Evolutionary conservation across 2,888 invertebrate genomes (phyloP).

Genomic region (Zaprionus obscuricornis): DNA sequence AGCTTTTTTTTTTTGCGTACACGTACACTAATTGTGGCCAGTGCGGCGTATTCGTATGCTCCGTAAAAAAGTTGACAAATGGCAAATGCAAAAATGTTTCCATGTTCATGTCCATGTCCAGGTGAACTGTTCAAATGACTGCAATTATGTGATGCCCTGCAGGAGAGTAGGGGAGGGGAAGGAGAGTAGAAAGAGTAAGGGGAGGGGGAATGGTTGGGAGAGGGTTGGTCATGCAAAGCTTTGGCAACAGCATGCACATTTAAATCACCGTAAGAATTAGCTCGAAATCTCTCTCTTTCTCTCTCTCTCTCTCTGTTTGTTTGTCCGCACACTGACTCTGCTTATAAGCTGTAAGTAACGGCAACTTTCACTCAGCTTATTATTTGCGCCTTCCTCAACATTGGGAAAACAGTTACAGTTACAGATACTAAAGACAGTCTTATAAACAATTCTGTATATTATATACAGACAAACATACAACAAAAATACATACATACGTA

Average conservation of each 20-base stretch:
- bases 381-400: background rate
- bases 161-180: too few species aligned
- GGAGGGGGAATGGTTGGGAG: conserved; percentile 11
- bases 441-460: conserved; percentile 15
- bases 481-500: background rate
- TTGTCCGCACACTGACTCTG: too few species aligned
- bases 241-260: too few species aligned
- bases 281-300: too few species aligned
- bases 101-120: conserved; percentile 4
- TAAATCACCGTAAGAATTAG: too few species aligned
- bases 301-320: too few species aligned
- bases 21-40: conserved; percentile 59
- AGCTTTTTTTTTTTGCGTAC: conserved; percentile 30
- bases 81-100: conserved; percentile 43
- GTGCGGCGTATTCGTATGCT: conserved; percentile 36
- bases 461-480: background rate
- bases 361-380: background rate
- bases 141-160: conserved; percentile 45
- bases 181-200: conserved; percentile 3
- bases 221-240: too few species aligned
- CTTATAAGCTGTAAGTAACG: too few species aligned
- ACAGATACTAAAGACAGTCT: conserved; percentile 7
- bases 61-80: conserved; percentile 52
- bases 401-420: too few species aligned
- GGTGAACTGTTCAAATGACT: conserved; percentile 52